Evolutionary conservation across 1,140 invertebrate species (phyloP).

Genomic region (Alviniconcha marisindica): DNA sequence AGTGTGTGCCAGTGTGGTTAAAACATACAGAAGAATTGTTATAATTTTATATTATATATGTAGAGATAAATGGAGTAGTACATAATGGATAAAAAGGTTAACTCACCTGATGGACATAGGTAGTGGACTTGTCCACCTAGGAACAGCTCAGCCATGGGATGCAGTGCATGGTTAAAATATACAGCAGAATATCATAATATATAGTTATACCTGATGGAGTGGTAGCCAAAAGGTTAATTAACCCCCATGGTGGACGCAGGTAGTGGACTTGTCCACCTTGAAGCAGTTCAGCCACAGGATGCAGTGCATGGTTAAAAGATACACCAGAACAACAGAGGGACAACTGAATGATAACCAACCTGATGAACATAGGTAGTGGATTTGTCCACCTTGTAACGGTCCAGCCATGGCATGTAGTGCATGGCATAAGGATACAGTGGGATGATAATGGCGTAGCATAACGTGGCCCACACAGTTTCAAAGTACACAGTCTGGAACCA

Average conservation of each 20-base stretch:
- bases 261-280: conserved; percentile 59
- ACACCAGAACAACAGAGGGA: too few relatives aligned
- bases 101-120: conserved; percentile 53
- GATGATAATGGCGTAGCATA: conserved; percentile 59
- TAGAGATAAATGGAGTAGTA: too few relatives aligned
- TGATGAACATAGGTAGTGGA: conserved; percentile 52
- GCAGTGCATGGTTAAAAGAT: conserved; percentile 56
- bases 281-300: conserved; percentile 53
- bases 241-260: conserved; percentile 48
- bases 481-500: conserved; percentile 57
- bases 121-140: conserved; percentile 58
- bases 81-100: too few relatives aligned
- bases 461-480: conserved; percentile 62
- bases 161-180: too few relatives aligned
- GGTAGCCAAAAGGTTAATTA: too few relatives aligned
- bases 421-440: conserved; percentile 56
- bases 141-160: conserved; percentile 55
- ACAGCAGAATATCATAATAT: too few relatives aligned
- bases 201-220: too few relatives aligned
- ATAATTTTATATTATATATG: too few relatives aligned
- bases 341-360: too few relatives aligned
- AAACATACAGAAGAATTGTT: too few relatives aligned
- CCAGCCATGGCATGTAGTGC: conserved; percentile 49
- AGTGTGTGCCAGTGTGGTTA: too few relatives aligned
- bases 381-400: conserved; percentile 62